phyloP scores from a whole-genome alignment of 2,113 vertebrate species.

The Columba livia region DNA sequence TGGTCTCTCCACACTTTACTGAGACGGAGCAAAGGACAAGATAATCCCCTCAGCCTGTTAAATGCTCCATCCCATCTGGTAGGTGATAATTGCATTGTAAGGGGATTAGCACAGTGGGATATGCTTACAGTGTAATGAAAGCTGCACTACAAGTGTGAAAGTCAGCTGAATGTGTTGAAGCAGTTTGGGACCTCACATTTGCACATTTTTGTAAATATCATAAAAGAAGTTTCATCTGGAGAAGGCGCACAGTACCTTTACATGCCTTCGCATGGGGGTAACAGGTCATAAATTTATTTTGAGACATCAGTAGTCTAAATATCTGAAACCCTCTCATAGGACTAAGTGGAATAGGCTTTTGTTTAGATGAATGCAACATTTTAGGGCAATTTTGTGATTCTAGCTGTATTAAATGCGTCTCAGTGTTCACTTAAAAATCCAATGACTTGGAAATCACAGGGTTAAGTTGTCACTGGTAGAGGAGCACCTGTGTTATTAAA shows the following conservation, averaged over 20 bases:
- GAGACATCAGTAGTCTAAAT: background rate
- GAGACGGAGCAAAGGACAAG: conserved; percentile 52
- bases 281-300: background rate
- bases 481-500: background rate
- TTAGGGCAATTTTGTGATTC: background rate
- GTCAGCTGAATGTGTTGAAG: background rate
- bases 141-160: conserved; percentile 41
- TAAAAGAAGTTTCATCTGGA: background rate
- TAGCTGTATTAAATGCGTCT: background rate
- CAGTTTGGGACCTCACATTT: background rate
- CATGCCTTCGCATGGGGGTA: background rate
- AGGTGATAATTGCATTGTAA: conserved; percentile 68
- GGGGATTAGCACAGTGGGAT: conserved; percentile 44
- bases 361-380: background rate
- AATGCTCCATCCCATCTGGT: conserved; percentile 65
- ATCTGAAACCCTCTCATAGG: background rate
- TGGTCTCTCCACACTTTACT: background rate
- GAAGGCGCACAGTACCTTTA: background rate
- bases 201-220: background rate
- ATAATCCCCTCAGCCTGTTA: conserved; percentile 68
- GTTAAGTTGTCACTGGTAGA: background rate
- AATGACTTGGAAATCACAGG: background rate
- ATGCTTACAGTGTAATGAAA: conserved; percentile 40
- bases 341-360: background rate
- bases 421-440: background rate